Percentiles rank a stretch among this genome's conserved stretches.
These are phyloP conservation scores for Mamestra configurata DNA, from an alignment of 1,140 invertebrate species.

Conservation along the genomic window DNA sequence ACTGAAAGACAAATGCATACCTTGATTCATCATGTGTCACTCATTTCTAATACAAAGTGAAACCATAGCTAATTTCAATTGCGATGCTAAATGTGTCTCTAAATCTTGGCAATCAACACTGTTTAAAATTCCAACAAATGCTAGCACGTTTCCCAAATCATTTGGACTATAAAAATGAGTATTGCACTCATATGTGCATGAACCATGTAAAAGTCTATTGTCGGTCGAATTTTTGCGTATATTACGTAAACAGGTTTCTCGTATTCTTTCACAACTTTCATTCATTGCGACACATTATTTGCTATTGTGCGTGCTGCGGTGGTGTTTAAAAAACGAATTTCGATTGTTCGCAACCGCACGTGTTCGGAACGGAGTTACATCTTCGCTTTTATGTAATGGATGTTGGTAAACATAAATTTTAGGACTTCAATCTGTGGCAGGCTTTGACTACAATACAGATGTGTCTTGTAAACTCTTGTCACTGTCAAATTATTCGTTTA, in stretches of 20 bases:
- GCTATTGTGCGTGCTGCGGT: conserved; percentile 48
- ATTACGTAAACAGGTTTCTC: conserved; percentile 47
- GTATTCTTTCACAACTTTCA: conserved; percentile 60
- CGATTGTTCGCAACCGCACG: conserved; percentile 30
- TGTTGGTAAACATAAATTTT: neutral
- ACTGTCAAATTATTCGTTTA: neutral
- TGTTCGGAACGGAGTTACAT: conserved; percentile 11
- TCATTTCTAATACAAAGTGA: conserved; percentile 26
- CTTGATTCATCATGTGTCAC: neutral
- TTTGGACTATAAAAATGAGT: conserved; percentile 29
- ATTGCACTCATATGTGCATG: conserved; percentile 43
- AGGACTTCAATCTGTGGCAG: neutral
- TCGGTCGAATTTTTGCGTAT: conserved; percentile 43
- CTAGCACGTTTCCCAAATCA: conserved; percentile 29
- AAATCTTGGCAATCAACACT: conserved; percentile 25
- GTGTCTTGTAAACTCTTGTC: neutral
- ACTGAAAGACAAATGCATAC: conserved; percentile 1
- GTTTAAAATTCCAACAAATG: conserved; percentile 16
- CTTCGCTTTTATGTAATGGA: conserved; percentile 11
- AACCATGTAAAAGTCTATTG: conserved; percentile 50
- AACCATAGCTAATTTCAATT: conserved; percentile 18
- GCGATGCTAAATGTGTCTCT: conserved; percentile 28
- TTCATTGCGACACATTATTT: conserved; percentile 57
- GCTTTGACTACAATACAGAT: neutral
- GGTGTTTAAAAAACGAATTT: conserved; percentile 36